Base-by-base conservation (phyloP, 1,140 invertebrate species). In the Solen grandis region DNA sequence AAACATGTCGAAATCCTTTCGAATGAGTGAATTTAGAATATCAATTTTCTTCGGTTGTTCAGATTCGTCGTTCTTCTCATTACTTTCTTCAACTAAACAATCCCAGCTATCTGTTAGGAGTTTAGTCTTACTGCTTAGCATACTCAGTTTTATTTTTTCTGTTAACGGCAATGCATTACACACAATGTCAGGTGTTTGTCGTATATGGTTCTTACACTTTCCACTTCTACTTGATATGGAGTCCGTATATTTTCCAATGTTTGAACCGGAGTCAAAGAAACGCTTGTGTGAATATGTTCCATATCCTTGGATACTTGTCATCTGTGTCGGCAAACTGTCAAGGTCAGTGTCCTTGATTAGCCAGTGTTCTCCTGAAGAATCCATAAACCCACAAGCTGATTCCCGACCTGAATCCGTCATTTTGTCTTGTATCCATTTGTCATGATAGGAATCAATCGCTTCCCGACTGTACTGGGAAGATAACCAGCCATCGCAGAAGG, bases 41-140 rank as follows among this genome's bases (percentile, higher is more conserved):
- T 80, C 65, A 36, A 69, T 66, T 35, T 74, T 46, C 38, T 59
- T 66, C 1, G 52, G 50, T 50, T 68, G 46, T 22, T 75, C 74
- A 50, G 66, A 62, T 63, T 81, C 54, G 19, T 27, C 78, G 35
- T 65, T n/a, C 54, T 59, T 76, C 16, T 69, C 82, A 16, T 31
- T 35, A 35, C 59, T 72, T 38, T 78, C 16, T 22, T 83, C 65
- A 38, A 73, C 25, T 1, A 87, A 52, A 50, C 78, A 83, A 54
- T 87, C 86, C 85, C 86, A 87, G 57, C 80, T 85, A 33, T 87
- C 86, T 2, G 86, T 87, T 16, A 87, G 73, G 5, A 87, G 68
- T 29, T 74, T 76, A 16, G 81, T 86, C 29, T 63, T 29, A 72
- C 83, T 84, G 22, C 70, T 83, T 2, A 66, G 65, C 4, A 77